A percentile compares a stretch with the other conserved stretches of the same genome.
phyloP scores from a whole-genome alignment of 2,888 invertebrate species.

The Asteroscopus sphinx region DNA sequence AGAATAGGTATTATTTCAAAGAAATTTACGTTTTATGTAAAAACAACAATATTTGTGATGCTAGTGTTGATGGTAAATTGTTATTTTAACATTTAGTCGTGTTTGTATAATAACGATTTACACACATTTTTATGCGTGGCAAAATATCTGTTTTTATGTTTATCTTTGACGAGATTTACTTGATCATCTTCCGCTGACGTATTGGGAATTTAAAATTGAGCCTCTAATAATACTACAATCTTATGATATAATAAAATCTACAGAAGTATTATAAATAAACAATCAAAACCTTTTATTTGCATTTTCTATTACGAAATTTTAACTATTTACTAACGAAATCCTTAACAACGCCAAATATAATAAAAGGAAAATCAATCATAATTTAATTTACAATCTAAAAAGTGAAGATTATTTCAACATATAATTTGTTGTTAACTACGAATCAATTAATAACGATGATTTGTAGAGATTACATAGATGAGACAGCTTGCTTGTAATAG shows the following conservation, averaged over 20 bases:
- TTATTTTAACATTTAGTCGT: background rate
- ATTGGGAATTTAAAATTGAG: background rate
- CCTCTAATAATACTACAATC: no score
- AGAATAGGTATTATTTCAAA: conserved; percentile 6
- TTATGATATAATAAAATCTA: no score
- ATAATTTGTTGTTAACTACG: background rate
- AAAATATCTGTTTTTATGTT: background rate
- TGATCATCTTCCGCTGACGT: background rate
- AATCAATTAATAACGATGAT: conserved; percentile 1
- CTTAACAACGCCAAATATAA: background rate
- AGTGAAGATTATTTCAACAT: no score
- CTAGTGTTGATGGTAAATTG: background rate
- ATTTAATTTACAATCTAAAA: no score
- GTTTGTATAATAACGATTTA: no score
- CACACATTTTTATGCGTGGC: no score
- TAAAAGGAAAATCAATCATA: background rate
- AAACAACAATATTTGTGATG: conserved; percentile 2
- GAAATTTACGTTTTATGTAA: background rate
- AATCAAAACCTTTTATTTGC: no score
- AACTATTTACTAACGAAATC: background rate
- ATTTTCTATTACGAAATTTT: no score
- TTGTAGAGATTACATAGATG: background rate
- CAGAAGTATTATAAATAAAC: no score
- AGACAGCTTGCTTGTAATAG: background rate
- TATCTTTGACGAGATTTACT: background rate